Evolutionary conservation across 2,888 invertebrate species (phyloP).

Genomic region (Mesoligia furuncula): DNA sequence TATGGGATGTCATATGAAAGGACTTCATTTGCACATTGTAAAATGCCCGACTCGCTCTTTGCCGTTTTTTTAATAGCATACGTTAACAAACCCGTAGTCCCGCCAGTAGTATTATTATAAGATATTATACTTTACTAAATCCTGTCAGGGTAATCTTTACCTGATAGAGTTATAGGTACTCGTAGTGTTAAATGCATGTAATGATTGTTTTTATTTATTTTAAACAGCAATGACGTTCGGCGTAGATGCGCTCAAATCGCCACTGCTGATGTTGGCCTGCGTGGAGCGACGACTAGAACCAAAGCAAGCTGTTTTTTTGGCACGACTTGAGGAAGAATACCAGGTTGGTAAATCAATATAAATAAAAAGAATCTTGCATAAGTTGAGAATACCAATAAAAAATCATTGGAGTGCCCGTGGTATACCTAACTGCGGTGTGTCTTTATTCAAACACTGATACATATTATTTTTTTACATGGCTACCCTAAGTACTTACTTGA

Average conservation of each 20-base stretch:
- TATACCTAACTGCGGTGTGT: neutral
- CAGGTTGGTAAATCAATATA: conserved; percentile 93
- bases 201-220: conserved; percentile 8
- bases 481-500: too few relatives aligned
- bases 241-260: conserved; percentile 97
- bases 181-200: neutral
- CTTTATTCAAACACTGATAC: neutral
- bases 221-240: conserved; percentile 95
- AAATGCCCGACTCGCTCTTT: neutral
- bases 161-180: neutral
- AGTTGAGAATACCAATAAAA: neutral
- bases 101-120: neutral
- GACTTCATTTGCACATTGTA: neutral
- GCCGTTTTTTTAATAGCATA: too few relatives aligned
- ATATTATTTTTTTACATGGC: neutral
- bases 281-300: conserved; percentile 94
- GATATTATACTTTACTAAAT: neutral
- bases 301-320: conserved; percentile 95
- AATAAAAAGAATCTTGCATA: too few relatives aligned
- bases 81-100: neutral
- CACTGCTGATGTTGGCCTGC: conserved; percentile 96
- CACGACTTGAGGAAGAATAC: conserved; percentile 97
- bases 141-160: neutral
- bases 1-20: too few relatives aligned
- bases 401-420: neutral